Base-by-base conservation (phyloP, 2,797 vertebrate species). In the Sciaenops ocellatus region DNA sequence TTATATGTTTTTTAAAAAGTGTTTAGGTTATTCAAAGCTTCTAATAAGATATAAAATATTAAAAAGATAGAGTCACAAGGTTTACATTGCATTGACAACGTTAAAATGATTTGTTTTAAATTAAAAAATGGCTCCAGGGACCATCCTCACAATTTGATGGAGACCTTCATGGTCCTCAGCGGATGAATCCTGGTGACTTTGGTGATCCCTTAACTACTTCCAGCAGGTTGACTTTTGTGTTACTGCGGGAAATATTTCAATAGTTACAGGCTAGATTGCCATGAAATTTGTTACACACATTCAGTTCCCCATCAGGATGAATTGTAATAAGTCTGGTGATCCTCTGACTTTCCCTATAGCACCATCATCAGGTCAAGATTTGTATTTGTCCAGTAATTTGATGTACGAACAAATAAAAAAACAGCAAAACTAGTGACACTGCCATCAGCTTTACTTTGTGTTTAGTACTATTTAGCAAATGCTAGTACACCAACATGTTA, bases 31-130 rank as follows among this genome's bases (percentile, higher is more conserved):
- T 26, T 26, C 26, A 26, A 26, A 26, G 26, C 26, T 26, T 26
- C 26, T 34, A 55, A 66, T 12, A 48, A 11, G 0, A 72, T 47
- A 17, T 64, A 1, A 60, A 47, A 74, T 70, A 48, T 66, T 67
- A 17, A 54, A 46, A 46, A 8, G 41, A 69, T 2, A 54, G 30
- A 60, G 24, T 30, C 30, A 22, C 5, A 26, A 7, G 5, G 1
- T 41, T 72, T 64, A 22, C 12, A 41, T 24, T 62, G 26, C 16
- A 63, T 5, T 26, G 17, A 30, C 17, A 69, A 54, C 41, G 51
- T 24, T 16, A 3, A 44, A 20, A 60, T 48, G 3, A 44, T 59
- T 59, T 44, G 26, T 63, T 69, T 42, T 41, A 3, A 61, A 50
- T 17, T 66, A 16, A 64, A 70, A 50, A 41, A 7, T 44, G 46